phyloP scores from a whole-genome alignment of 2,113 vertebrate species.

The Crocuta crocuta region DNA sequence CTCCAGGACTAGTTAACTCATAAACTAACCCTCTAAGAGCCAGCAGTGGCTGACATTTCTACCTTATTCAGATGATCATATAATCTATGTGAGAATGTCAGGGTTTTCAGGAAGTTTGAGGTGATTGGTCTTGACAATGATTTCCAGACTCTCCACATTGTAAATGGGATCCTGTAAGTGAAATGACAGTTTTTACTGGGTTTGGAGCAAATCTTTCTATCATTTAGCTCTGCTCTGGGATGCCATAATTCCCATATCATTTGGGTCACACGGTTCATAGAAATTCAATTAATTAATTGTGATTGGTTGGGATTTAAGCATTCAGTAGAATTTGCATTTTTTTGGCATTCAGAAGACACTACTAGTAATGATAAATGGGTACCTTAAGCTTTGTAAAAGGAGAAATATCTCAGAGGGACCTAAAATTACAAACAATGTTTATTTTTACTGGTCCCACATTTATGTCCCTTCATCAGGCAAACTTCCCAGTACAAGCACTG shows the following conservation, averaged over 20 bases:
- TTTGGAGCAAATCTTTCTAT: constrained; percentile 54
- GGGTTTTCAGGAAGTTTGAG: constrained; percentile 52
- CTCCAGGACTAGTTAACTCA: background rate
- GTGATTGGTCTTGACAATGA: constrained; percentile 73
- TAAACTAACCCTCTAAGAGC: background rate
- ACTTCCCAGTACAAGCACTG: background rate
- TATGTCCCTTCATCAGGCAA: background rate
- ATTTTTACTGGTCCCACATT: background rate
- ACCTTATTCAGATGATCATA: background rate
- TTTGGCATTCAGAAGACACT: constrained; percentile 4
- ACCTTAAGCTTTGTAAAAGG: background rate
- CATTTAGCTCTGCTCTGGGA: constrained; percentile 61
- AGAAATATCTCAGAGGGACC: background rate
- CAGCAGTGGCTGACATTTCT: background rate
- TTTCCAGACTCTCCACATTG: constrained; percentile 52
- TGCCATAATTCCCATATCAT: constrained; percentile 37
- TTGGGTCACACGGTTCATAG: constrained; percentile 59
- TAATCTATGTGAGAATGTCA: constrained; percentile 48
- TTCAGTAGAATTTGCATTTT: constrained; percentile 54
- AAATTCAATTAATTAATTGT: constrained; percentile 75
- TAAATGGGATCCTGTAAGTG: constrained; percentile 68
- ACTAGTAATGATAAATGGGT: background rate
- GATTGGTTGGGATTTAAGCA: constrained; percentile 65
- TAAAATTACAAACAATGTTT: background rate
- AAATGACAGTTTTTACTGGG: constrained; percentile 70